Percentiles rank a stretch among this genome's conserved stretches.
These are phyloP conservation scores for Listrodromus nycthemerus DNA, from an alignment of 2,888 invertebrate species.

Conservation along the genomic window DNA sequence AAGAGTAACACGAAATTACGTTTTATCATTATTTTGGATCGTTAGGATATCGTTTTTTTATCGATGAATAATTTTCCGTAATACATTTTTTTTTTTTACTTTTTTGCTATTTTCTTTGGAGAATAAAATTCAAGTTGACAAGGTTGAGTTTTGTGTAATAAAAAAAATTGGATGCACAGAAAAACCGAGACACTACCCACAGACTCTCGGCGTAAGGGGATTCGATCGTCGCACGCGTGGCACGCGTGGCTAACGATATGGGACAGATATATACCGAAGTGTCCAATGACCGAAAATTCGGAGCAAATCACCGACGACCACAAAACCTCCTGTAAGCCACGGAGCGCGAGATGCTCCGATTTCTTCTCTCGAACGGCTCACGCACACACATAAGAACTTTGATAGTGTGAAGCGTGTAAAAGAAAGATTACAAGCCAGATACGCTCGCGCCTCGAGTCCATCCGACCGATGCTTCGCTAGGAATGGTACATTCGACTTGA, in stretches of 20 bases:
- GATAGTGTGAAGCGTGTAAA: background rate
- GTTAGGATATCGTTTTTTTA: too few relatives aligned
- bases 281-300: constrained; percentile 11
- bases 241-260: constrained; percentile 22
- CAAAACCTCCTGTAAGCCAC: background rate
- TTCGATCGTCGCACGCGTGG: constrained; percentile 49
- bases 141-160: too few relatives aligned
- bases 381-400: background rate
- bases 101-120: too few relatives aligned
- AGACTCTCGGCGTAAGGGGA: constrained; percentile 24
- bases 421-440: constrained; percentile 23
- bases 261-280: constrained; percentile 22
- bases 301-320: constrained; percentile 16
- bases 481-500: constrained; percentile 21
- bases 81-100: too few relatives aligned
- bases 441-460: constrained; percentile 14
- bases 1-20: too few relatives aligned
- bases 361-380: constrained; percentile 29
- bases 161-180: background rate
- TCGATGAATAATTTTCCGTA: too few relatives aligned
- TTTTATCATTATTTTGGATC: too few relatives aligned
- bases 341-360: background rate
- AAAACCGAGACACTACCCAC: background rate
- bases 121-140: too few relatives aligned
- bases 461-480: constrained; percentile 41